phyloP scores from a whole-genome alignment of 2,888 invertebrate species.

The Acrobasis consociella region DNA sequence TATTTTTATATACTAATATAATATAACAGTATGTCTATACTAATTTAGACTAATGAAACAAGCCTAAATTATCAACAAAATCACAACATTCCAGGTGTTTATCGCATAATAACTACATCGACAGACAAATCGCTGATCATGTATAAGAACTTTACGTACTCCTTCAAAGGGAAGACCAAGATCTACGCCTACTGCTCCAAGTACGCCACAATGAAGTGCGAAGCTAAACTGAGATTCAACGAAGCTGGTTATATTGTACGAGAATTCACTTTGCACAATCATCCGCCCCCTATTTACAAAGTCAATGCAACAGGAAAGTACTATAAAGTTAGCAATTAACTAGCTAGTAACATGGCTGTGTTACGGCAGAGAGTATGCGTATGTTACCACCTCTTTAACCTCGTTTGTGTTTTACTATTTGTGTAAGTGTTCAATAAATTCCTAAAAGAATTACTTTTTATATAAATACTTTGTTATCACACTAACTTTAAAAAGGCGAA shows the following conservation, averaged over 20 bases:
- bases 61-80: neutral
- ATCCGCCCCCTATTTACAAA: slow-evolving; percentile 29
- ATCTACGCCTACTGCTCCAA: slow-evolving; percentile 44
- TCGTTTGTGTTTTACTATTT: too few species aligned
- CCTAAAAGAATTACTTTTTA: too few species aligned
- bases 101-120: neutral
- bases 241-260: slow-evolving; percentile 26
- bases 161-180: slow-evolving; percentile 35
- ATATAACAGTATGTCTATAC: too few species aligned
- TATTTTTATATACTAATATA: too few species aligned
- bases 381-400: too few species aligned
- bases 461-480: too few species aligned
- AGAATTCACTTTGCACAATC: slow-evolving; percentile 34
- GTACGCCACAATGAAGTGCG: slow-evolving; percentile 35
- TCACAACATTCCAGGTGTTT: neutral
- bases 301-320: neutral
- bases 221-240: slow-evolving; percentile 39
- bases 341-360: neutral
- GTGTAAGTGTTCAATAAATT: too few species aligned
- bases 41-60: too few species aligned
- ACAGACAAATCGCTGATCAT: slow-evolving; percentile 23
- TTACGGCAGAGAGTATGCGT: too few species aligned
- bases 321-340: neutral
- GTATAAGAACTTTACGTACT: slow-evolving; percentile 34
- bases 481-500: too few species aligned